Evolutionary conservation across 92 coral and sea anemone species (phyloP).

Genomic region (Epizoanthus scotinus): DNA sequence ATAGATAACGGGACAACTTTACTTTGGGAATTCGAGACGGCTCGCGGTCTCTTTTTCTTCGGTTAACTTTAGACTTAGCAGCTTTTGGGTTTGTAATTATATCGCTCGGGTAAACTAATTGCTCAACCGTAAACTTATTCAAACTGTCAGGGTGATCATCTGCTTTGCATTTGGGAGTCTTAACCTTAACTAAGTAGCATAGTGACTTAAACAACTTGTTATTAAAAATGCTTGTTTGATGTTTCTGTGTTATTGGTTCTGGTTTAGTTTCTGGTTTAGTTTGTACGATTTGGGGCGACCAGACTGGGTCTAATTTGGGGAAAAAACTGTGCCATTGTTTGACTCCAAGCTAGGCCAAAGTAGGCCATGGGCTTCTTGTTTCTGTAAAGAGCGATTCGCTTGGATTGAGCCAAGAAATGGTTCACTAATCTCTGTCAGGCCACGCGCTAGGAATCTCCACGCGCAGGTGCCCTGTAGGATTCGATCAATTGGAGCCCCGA

Average conservation of each 20-base stretch:
- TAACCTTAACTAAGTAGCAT: not conserved
- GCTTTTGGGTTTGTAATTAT: not conserved
- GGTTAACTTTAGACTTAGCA: slow-evolving; percentile 1
- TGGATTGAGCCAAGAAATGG: slow-evolving; percentile 8
- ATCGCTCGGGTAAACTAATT: slow-evolving; percentile 3
- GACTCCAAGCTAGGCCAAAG: slow-evolving; percentile 10
- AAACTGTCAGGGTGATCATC: not conserved
- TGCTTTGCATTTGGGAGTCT: slow-evolving; percentile 9
- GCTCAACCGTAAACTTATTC: slow-evolving; percentile 9
- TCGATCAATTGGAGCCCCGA: not conserved
- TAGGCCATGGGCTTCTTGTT: not conserved
- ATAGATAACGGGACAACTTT: not conserved
- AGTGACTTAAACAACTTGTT: not conserved
- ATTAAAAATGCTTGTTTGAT: slow-evolving; percentile 3
- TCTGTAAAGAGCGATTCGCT: slow-evolving; percentile 10
- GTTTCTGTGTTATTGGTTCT: slow-evolving; percentile 1
- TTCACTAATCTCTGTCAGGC: slow-evolving; percentile 13
- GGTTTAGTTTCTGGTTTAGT: slow-evolving; percentile 9
- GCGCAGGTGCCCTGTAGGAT: not conserved
- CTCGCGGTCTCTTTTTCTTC: not conserved
- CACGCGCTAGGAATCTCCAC: slow-evolving; percentile 31
- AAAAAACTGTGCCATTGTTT: slow-evolving; percentile 10
- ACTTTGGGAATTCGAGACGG: not conserved
- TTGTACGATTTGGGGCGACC: not conserved
- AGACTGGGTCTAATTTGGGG: slow-evolving; percentile 3